phyloP scores from a whole-genome alignment of 2,113 vertebrate species.

The Gymnogyps californianus region DNA sequence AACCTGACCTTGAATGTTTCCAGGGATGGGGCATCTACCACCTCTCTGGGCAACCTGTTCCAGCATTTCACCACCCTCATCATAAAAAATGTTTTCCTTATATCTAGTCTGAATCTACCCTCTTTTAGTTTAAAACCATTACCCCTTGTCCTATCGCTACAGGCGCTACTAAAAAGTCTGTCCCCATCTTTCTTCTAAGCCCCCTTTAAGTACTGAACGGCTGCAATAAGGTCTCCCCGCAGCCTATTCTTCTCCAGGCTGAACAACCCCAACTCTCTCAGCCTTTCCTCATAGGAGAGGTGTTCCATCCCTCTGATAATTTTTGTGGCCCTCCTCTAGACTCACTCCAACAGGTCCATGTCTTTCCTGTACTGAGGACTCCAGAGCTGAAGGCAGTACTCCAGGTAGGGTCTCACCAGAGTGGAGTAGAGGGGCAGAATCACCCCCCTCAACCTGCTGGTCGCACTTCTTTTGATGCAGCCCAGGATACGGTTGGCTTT shows the following conservation, averaged over 20 bases:
- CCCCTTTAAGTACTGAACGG: background rate
- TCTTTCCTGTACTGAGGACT: too few species aligned
- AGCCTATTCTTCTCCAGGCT: background rate
- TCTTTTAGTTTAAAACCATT: background rate
- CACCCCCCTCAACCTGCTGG: background rate
- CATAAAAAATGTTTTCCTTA: background rate
- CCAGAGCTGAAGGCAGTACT: background rate
- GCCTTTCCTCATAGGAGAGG: background rate
- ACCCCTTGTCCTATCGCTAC: background rate
- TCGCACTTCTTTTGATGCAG: background rate
- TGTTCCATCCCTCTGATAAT: background rate
- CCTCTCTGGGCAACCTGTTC: background rate
- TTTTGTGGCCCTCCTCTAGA: background rate
- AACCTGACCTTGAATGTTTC: background rate
- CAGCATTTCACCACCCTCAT: background rate
- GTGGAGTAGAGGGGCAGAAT: background rate
- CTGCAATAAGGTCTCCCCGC: rapidly evolving
- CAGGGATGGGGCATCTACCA: background rate
- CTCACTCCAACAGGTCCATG: background rate
- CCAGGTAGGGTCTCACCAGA: background rate
- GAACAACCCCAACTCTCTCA: background rate
- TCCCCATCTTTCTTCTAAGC: background rate
- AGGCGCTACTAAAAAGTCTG: background rate
- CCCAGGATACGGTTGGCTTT: rapidly evolving
- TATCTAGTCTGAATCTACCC: background rate